Evolutionary conservation across 2,113 vertebrate genomes (phyloP).

Genomic region (Daphoenositta chrysoptera): DNA sequence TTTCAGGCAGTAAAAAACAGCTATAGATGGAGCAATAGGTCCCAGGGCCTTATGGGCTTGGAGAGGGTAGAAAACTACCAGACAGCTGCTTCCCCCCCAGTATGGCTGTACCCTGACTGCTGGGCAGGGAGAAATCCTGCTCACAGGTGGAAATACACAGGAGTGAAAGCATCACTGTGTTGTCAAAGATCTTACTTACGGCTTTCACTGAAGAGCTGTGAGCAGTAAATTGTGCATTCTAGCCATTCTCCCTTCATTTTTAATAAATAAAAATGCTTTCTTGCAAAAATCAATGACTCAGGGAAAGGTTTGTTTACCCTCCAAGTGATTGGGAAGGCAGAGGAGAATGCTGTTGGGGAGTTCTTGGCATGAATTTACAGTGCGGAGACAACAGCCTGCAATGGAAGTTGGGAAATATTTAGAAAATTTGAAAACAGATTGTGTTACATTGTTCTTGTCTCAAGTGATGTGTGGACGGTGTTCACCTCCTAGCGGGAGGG

Average conservation of each 20-base stretch:
- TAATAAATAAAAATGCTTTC: constrained; percentile 17
- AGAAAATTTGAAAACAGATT: constrained; percentile 55
- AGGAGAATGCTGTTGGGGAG: constrained; percentile 54
- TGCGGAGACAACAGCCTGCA: constrained; percentile 29
- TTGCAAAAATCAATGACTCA: constrained; percentile 43
- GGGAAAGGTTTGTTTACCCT: constrained; percentile 43
- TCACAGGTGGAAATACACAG: background rate
- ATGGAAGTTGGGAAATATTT: constrained; percentile 65
- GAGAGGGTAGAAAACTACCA: background rate
- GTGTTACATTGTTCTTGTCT: constrained; percentile 35
- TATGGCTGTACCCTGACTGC: background rate
- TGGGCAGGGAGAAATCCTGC: background rate
- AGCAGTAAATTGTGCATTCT: constrained; percentile 18
- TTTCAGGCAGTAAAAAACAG: background rate
- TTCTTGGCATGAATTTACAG: constrained; percentile 29
- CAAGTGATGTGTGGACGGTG: background rate
- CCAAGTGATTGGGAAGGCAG: constrained; percentile 25
- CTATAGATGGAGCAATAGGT: background rate
- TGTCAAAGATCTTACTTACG: background rate
- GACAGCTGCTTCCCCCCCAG: background rate
- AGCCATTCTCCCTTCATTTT: background rate
- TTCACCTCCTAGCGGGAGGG: background rate
- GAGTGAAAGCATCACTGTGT: background rate
- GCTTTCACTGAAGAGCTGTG: background rate
- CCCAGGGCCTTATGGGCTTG: background rate